Evolutionary conservation across 2,888 invertebrate species (phyloP).

Genomic region (Mimumesa dahlbomi): DNA sequence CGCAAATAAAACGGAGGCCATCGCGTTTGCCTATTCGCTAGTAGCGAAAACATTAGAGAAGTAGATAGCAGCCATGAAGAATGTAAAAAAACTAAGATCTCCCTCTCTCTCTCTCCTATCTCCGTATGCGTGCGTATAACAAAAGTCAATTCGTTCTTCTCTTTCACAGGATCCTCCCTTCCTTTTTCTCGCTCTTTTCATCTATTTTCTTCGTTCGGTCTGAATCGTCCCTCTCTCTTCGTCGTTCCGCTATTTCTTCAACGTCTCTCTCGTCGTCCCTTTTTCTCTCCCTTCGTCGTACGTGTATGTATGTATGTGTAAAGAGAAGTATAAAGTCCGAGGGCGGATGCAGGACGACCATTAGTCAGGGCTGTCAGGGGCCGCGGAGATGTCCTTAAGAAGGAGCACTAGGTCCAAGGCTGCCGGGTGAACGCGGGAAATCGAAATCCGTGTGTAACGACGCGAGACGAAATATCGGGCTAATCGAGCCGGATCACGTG

Average conservation of each 20-base stretch:
- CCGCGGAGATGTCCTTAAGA: conserved; percentile 56
- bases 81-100: background rate
- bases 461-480: background rate
- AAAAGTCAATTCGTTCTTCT: background rate
- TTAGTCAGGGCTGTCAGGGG: conserved; percentile 69
- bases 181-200: background rate
- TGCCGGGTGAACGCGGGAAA: conserved; percentile 35
- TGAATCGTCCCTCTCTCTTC: conserved; percentile 2
- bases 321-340: conserved; percentile 64
- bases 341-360: conserved; percentile 71
- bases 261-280: no score
- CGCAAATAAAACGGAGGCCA: background rate
- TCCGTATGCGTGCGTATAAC: background rate
- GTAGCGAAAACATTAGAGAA: conserved; percentile 10
- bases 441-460: conserved; percentile 28
- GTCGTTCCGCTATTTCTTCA: conserved; percentile 20
- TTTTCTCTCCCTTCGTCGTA: conserved; percentile 8
- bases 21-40: conserved; percentile 20
- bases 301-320: conserved; percentile 19
- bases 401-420: conserved; percentile 43
- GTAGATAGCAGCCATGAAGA: conserved; percentile 4
- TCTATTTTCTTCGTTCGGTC: background rate
- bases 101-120: background rate
- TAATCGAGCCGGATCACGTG: background rate
- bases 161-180: background rate